phyloP scores from a whole-genome alignment of 2,113 vertebrate genomes.

The Cyrtonyx montezumae region DNA sequence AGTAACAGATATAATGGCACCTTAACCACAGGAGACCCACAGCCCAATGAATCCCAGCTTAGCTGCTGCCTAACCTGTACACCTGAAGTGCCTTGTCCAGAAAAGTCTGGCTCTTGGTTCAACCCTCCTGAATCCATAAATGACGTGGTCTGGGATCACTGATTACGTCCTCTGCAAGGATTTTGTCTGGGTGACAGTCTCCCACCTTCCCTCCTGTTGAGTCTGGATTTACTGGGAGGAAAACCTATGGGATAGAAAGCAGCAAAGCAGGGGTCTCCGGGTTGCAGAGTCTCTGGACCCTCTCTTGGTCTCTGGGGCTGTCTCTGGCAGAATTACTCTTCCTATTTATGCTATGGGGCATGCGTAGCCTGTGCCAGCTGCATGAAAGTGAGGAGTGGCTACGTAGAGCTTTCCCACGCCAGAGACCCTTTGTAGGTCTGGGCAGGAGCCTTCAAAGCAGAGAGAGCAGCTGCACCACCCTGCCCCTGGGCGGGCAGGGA shows the following conservation, averaged over 20 bases:
- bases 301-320: neutral
- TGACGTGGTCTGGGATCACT: neutral
- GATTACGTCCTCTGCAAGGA: no score
- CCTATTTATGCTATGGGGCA: neutral
- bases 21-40: neutral
- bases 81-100: neutral
- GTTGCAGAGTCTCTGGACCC: neutral
- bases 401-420: conserved; percentile 27
- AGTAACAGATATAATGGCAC: neutral
- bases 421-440: conserved; percentile 43
- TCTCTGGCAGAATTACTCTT: neutral
- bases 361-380: neutral
- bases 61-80: neutral
- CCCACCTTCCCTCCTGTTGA: neutral
- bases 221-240: neutral
- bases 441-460: neutral
- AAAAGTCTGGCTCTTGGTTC: neutral
- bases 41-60: neutral
- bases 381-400: neutral
- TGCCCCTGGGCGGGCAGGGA: neutral
- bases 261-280: neutral
- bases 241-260: neutral
- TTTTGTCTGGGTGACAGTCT: neutral
- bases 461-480: conserved; percentile 28
- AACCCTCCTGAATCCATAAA: neutral